Percentiles rank a stretch among this genome's conserved stretches.
These are phyloP conservation scores for Ammodytes dubius DNA, from an alignment of 2,113 vertebrate species.

Conservation along the genomic window DNA sequence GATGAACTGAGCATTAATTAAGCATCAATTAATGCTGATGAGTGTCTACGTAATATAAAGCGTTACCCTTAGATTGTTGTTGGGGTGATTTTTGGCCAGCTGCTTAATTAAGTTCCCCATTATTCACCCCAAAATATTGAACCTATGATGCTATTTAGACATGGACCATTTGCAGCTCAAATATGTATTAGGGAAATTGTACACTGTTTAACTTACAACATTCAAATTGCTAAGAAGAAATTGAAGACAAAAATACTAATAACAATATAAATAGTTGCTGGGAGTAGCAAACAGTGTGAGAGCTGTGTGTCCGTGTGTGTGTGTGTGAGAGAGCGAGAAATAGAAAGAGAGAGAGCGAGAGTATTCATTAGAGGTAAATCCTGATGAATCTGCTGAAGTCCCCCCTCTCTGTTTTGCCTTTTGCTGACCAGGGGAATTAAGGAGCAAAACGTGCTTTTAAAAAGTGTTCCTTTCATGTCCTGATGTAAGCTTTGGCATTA, in stretches of 20 bases:
- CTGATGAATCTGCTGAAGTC: constrained; percentile 35
- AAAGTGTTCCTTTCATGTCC: constrained; percentile 80
- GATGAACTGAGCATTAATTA: background rate
- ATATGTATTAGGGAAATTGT: constrained; percentile 20
- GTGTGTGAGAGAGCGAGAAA: background rate
- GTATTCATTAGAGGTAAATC: constrained; percentile 58
- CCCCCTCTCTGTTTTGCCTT: constrained; percentile 50
- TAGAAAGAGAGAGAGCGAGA: background rate
- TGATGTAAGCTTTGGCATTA: constrained; percentile 82
- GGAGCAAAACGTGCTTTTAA: constrained; percentile 79
- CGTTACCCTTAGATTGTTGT: too few species aligned
- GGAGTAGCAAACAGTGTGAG: constrained; percentile 30
- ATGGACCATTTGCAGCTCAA: background rate
- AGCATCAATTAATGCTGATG: too few species aligned
- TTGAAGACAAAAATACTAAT: constrained; percentile 13
- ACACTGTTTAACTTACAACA: constrained; percentile 14
- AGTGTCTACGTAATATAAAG: too few species aligned
- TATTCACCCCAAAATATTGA: background rate
- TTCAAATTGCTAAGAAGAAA: constrained; percentile 42
- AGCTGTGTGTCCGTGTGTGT: constrained; percentile 4
- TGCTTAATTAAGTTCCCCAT: background rate
- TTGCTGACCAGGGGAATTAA: constrained; percentile 80
- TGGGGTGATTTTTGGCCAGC: background rate
- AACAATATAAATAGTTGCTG: constrained; percentile 19
- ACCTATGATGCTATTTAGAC: background rate